Base-by-base conservation (phyloP, 2,797 vertebrate genomes). In the Muscicapa striata region DNA sequence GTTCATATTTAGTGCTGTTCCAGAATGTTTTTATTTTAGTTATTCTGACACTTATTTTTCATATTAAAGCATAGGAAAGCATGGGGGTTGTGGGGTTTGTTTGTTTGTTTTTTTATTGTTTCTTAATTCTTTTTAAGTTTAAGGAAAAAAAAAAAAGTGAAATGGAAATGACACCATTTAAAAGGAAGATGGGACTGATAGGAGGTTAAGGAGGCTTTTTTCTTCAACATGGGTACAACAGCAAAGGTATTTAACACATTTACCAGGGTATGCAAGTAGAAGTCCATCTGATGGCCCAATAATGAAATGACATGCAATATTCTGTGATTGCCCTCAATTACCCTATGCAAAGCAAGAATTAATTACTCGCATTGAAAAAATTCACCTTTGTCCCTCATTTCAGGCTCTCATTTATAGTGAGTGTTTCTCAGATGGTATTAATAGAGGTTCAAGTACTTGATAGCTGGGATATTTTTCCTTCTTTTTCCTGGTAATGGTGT, bases 291-390 rank as follows among this genome's bases (percentile, higher is more conserved):
- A 98, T 96, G 96, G 87, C 86, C 88, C 66, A 32, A 63, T 97
- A 97, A 97, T 97, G 94, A 97, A 97, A 98, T 97, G 96, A 88
- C 96, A 97, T 86, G 92, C 92, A 97, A 94, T 97, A 98, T 97
- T 98, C 93, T 70, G 89, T 96, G 95, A 97, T 87, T 98, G 98
- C 97, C 98, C 98, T 98, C 98, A 98, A 98, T 98, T 98, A 98
- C 95, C 98, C 97, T 98, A 97, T 98, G 98, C 95, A 98, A 97
- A 98, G 95, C 96, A 97, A 97, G 95, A 98, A 98, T 98, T 98
- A 98, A 98, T 98, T 98, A 98, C 96, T 94, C 96, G 75, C 97
- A 96, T 93, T 97, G 97, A 96, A 96, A 96, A 97, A 94, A 76
- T 57, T 97, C 97, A 98, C 97, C 97, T 98, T 96, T 98, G 97